A percentile compares a stretch with the other conserved stretches of the same genome.
These are phyloP conservation scores for Ptycholaimellus sp. DNA, from an alignment of 2,888 invertebrate genomes.

Conservation along the genomic window DNA sequence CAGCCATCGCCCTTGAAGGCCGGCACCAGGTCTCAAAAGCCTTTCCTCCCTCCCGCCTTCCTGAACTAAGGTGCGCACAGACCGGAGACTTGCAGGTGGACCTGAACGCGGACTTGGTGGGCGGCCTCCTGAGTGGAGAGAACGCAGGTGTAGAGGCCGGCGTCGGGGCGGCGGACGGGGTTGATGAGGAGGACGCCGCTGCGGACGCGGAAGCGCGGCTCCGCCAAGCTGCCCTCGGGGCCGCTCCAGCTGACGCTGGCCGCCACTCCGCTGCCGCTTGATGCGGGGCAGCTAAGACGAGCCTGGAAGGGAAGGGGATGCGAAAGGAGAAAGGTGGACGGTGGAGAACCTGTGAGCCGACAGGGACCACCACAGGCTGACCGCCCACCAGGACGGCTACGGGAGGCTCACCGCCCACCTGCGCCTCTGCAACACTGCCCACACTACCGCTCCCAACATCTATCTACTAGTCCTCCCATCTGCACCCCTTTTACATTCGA, in stretches of 20 bases:
- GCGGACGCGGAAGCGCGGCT: conserved; percentile 8
- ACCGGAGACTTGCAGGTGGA: neutral
- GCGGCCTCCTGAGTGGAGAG: conserved; percentile 1
- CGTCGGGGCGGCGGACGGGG: conserved; percentile 7
- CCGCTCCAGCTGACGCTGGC: conserved; percentile 6
- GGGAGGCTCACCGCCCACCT: too few relatives aligned
- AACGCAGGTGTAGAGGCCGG: conserved; percentile 9
- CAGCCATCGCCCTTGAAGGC: conserved; percentile 12
- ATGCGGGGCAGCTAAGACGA: conserved; percentile 1
- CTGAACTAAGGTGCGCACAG: too few relatives aligned
- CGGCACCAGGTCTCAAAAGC: conserved; percentile 15
- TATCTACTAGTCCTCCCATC: too few relatives aligned
- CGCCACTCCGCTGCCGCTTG: conserved; percentile 1
- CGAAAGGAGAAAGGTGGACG: too few relatives aligned
- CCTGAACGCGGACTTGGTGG: neutral
- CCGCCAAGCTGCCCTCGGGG: conserved; percentile 4
- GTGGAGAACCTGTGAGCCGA: too few relatives aligned
- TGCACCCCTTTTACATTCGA: too few relatives aligned
- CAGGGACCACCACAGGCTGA: neutral
- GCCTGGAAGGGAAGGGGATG: neutral
- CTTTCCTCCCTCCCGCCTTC: neutral
- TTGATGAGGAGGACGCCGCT: conserved; percentile 7
- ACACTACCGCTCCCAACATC: too few relatives aligned
- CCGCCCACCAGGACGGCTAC: conserved; percentile 1
- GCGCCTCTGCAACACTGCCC: too few relatives aligned